phyloP scores from a whole-genome alignment of 2,797 vertebrate genomes.

The Hoplostethus mediterraneus region DNA sequence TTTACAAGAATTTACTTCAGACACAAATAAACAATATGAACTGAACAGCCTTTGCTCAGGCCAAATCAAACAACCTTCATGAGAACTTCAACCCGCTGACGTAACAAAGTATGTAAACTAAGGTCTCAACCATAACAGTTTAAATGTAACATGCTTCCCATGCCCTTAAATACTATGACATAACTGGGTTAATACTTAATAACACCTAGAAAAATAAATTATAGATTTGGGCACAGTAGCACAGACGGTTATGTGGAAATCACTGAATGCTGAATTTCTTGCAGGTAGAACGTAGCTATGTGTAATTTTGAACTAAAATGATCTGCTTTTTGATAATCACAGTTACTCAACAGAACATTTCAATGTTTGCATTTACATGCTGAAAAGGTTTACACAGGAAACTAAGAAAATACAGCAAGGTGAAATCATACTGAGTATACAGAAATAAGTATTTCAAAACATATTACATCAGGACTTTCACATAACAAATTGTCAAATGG shows the following conservation, averaged over 20 bases:
- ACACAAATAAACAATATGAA: slow-evolving; percentile 78
- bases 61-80: slow-evolving; percentile 84
- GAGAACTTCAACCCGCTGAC: slow-evolving; percentile 69
- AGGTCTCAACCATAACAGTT: slow-evolving; percentile 51
- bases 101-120: slow-evolving; percentile 72
- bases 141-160: slow-evolving; percentile 59
- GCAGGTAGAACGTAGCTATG: neutral
- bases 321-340: neutral
- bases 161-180: slow-evolving; percentile 8
- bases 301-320: neutral
- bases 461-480: neutral
- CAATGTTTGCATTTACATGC: neutral
- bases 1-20: slow-evolving; percentile 84
- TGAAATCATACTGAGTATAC: neutral
- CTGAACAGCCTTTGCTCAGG: slow-evolving; percentile 85
- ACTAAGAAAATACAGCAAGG: slow-evolving; percentile 21
- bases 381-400: neutral
- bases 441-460: neutral
- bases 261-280: neutral
- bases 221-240: slow-evolving; percentile 2
- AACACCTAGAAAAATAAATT: slow-evolving; percentile 12
- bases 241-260: slow-evolving; percentile 1
- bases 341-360: neutral
- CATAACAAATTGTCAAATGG: neutral
- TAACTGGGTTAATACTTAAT: slow-evolving; percentile 5